Conservation (phyloP, 1,140 invertebrate genomes). For the Riptortus pedestris region DNA sequence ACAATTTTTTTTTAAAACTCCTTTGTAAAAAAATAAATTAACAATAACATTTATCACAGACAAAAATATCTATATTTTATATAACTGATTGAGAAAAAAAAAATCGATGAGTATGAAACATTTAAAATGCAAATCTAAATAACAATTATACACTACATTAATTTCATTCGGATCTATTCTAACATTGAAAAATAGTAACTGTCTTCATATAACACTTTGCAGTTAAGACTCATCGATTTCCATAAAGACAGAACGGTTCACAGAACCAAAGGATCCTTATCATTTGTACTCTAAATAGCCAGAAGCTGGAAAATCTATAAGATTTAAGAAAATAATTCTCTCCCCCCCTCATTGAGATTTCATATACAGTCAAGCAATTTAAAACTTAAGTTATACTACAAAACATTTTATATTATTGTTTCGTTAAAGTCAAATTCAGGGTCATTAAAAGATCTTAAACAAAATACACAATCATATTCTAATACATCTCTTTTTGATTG, state of each 20-base stretch:
- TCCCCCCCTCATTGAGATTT: constrained; percentile 8
- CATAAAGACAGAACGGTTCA: not conserved
- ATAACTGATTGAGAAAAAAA: not conserved
- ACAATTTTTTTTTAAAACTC: constrained; percentile 26
- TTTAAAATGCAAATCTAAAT: not conserved
- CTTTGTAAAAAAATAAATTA: constrained; percentile 28
- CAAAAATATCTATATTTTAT: constrained; percentile 19
- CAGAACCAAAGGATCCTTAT: not conserved
- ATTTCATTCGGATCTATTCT: not conserved
- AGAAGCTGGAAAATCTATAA: constrained; percentile 10
- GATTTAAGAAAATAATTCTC: not conserved
- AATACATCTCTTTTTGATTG: no score
- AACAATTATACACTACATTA: not conserved
- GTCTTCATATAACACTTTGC: no score
- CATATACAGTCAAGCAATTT: not conserved
- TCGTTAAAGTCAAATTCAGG: no score
- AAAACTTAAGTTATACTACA: constrained; percentile 14
- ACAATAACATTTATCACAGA: constrained; percentile 29
- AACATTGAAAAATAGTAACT: not conserved
- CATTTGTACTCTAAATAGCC: constrained; percentile 1
- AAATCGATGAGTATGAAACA: constrained; percentile 7
- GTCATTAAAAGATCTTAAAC: no score
- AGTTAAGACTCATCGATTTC: not conserved
- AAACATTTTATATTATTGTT: no score
- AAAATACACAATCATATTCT: no score